Base-by-base conservation (phyloP, 2,113 vertebrate genomes). In the Clarias macrocephalus region DNA sequence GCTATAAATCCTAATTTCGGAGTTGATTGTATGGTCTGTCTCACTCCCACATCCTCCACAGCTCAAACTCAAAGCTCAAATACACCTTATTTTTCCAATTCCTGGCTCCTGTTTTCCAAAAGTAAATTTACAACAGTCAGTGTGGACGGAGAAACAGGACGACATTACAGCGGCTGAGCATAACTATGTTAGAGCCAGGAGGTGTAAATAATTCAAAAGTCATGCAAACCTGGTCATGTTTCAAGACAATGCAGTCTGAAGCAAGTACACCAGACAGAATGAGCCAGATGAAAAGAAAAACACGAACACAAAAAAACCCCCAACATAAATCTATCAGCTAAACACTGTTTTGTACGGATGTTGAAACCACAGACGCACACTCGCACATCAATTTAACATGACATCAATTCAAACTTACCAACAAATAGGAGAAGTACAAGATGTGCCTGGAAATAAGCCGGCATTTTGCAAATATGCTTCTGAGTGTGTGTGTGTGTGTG, bases 351-450 rank as follows among this genome's bases (percentile, higher is more conserved):
- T 5, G 15, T 23, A 18, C 30, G 52, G 52, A 19, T n/a, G n/a
- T 52, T 28, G 33, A 79, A 88, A 77, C 10, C 33, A 68, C 19
- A 63, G 30, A 73, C 16, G 62, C 56, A 48, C 28, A 19, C 12
- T 19, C 68, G 33, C 11, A 25, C 62, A 52, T 5, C 19, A 0
- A 28, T 56, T 79, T 60, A 52, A 21, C 21, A 30, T 25, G 23
- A 83, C 10, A 28, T 30, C 19, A 76, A 28, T 30, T 65, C 21
- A 52, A 83, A 88, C 89, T 88, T 83, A 90, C 89, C 89, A n/a
- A 59, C 52, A 33, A 90, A 84, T 33, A 90, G 77, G 13, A 90
- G 73, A 59, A 88, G 13, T 5, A 84, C 10, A 28, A 88, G 70
- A 66, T 68, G 86, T 52, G 81, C 57, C 59, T 56, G 66, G 23